Conservation (phyloP, 2,113 vertebrate genomes). For the Actinemys pallida region DNA sequence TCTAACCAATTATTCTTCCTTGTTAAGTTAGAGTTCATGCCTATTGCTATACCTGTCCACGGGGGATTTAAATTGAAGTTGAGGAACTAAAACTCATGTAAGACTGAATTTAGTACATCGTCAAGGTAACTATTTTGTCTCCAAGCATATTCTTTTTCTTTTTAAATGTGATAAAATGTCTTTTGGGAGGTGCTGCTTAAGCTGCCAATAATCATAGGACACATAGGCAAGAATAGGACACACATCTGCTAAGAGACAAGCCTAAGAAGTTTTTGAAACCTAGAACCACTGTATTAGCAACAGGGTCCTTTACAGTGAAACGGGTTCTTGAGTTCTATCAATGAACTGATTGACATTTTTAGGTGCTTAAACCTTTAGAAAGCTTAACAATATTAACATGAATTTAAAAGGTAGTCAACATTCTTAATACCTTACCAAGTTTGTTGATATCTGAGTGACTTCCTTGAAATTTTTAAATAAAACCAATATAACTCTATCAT, state of each 20-base stretch:
- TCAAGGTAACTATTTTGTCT: constrained; percentile 33
- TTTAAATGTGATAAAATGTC: neutral
- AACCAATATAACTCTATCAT: neutral
- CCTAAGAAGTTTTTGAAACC: neutral
- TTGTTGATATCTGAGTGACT: constrained; percentile 24
- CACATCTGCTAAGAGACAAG: neutral
- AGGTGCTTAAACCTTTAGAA: neutral
- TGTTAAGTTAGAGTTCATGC: constrained; percentile 29
- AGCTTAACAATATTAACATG: neutral
- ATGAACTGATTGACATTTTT: neutral
- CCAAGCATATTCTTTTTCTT: constrained; percentile 27
- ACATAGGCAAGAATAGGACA: neutral
- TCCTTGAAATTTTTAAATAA: constrained; percentile 33
- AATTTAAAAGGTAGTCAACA: neutral
- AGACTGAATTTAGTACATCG: constrained; percentile 41
- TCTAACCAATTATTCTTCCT: constrained; percentile 63
- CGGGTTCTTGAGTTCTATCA: neutral
- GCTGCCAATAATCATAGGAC: neutral
- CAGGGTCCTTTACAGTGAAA: neutral
- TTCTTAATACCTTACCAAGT: constrained; percentile 56
- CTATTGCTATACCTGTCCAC: neutral
- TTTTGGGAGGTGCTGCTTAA: neutral
- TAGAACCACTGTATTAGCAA: neutral
- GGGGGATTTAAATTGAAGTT: constrained; percentile 56
- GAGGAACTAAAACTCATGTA: constrained; percentile 30